Conservation (phyloP, 2,797 vertebrate genomes). For the Cephalopachus bancanus region DNA sequence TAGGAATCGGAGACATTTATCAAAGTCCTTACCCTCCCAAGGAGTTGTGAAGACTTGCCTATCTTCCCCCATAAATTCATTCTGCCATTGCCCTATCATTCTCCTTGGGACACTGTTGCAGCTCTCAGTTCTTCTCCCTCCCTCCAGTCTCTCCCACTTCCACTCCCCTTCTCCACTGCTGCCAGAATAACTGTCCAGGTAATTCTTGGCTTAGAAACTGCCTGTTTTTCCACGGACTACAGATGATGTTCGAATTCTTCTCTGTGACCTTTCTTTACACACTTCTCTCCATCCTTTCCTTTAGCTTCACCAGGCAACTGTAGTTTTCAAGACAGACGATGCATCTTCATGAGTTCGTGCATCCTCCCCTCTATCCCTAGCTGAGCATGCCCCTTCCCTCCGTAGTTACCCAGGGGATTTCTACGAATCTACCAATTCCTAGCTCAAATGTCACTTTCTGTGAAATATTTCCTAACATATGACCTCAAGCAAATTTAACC, state of each 20-base stretch:
- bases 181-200: background rate
- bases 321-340: background rate
- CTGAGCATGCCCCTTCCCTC: background rate
- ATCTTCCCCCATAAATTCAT: background rate
- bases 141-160: background rate
- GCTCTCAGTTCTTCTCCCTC: background rate
- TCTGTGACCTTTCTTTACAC: background rate
- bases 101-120: background rate
- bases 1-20: background rate
- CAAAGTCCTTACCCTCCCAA: background rate
- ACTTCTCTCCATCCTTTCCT: background rate
- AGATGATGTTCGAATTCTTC: background rate
- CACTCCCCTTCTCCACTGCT: background rate
- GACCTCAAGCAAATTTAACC: background rate
- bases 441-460: background rate
- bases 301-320: background rate
- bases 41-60: background rate
- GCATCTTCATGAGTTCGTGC: background rate
- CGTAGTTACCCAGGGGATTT: background rate
- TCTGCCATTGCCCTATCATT: background rate
- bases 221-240: background rate
- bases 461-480: background rate
- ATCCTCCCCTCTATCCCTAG: background rate
- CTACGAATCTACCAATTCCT: background rate
- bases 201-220: conserved; percentile 3